Base-by-base conservation (phyloP, 2,888 invertebrate genomes). In the Limnephilus marmoratus region DNA sequence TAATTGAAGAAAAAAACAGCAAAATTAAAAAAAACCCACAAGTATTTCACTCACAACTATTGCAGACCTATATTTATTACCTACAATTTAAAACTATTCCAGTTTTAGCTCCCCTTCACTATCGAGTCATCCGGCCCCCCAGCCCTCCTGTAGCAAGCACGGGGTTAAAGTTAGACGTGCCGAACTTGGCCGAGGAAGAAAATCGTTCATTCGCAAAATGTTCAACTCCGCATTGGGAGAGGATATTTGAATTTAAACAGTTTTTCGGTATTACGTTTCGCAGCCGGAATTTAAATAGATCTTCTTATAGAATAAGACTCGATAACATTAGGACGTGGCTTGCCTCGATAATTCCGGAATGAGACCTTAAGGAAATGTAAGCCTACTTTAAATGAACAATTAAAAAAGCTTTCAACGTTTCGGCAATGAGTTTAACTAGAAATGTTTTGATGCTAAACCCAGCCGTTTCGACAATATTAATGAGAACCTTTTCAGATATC, bases 221-320 rank as follows among this genome's bases (percentile, higher is more conserved):
- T 81, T 81, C 81, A 81, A 90, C 81, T 81, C 88, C 88, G 88
- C 88, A 88, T 88, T 80, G 34, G 86, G 37, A 80, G 81, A 24
- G 90, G 81, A 81, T 81, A 90, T 90, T 81, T 90, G 90, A 90
- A 90, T 90, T 90, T 81, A 90, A 90, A 90, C 90, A 81, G 81
- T 90, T 90, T 90, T 90, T 88, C 81, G 90, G 90, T 90, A 90
- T 90, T 90, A 90, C 90, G 45, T 81, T 90, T 41, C 90, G 90
- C 90, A 81, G 18, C 15, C 31, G 81, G 90, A 90, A 90, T 90
- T 90, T 88, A 88, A 88, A 88, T 88, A 53, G 87, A 88, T 88
- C 87, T 88, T 90, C 90, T 90, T 90, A 90, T 81, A 81, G 90
- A 90, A 90, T 90, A 90, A 81, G 81, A 90, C 81, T 90, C 90